phyloP scores from a whole-genome alignment of 2,113 vertebrate species.

The Nestor notabilis region DNA sequence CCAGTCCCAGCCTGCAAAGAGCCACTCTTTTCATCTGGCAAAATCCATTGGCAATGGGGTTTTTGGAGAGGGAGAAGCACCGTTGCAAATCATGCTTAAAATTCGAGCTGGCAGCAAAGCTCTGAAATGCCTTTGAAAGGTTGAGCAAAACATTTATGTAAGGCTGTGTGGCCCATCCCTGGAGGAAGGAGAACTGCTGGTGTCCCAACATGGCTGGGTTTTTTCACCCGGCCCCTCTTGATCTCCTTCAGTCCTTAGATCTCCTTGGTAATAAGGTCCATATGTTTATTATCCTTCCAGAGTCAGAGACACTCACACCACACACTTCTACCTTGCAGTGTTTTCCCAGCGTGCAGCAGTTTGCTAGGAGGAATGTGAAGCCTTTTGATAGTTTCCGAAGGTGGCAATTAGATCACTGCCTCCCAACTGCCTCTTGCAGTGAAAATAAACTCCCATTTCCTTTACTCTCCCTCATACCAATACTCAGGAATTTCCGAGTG shows the following conservation, averaged over 20 bases:
- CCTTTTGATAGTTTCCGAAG: conserved; percentile 26
- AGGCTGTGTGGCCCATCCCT: not conserved
- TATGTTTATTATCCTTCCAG: conserved; percentile 13
- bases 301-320: not conserved
- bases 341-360: not conserved
- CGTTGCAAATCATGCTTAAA: conserved; percentile 16
- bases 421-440: not conserved
- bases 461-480: not conserved
- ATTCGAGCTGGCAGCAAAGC: conserved; percentile 26
- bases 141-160: conserved; percentile 23
- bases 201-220: not conserved
- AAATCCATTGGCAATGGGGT: not conserved
- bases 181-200: not conserved
- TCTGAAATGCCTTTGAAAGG: conserved; percentile 37
- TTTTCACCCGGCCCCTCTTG: conserved; percentile 27
- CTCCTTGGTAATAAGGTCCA: not conserved
- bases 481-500: not conserved
- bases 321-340: not conserved
- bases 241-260: not conserved
- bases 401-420: conserved; percentile 13
- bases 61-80: not conserved
- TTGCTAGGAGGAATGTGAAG: conserved; percentile 23
- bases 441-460: conserved; percentile 59
- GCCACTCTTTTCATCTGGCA: not conserved
- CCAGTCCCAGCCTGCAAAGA: not conserved